Base-by-base conservation (phyloP, 23 tunicate genomes). In the Trididemnum nubilum region DNA sequence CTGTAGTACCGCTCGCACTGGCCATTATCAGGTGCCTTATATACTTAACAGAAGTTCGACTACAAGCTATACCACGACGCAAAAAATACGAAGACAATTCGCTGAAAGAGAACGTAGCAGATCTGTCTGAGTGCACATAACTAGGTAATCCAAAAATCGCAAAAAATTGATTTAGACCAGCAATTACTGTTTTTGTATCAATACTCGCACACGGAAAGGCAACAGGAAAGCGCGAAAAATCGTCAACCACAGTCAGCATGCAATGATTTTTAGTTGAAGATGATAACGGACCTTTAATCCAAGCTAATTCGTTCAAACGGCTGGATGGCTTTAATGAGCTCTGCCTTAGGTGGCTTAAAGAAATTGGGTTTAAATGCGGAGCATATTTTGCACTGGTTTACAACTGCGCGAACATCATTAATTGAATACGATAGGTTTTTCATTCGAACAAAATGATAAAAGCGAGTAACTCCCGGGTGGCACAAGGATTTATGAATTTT, bases 1-100 rank as follows among this genome's bases (percentile, higher is more conserved):
- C 79, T 79, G 33, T 80, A 69, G 33, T 80, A 80, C 12, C 79
- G n/a, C 26, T 52, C 82, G n/a, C 82, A 77, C 40, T 77, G 71
- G 12, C 82, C 82, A 54, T 77, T 77, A 2, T 36, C 82, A 9
- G 24, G 71, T 5, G 82, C 39, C 27, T 77, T 77, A 77, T 77
- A 77, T n/a, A n/a, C n/a, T n/a, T n/a, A 21, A 57, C 39, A 32
- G 36, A 77, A 12, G 82, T 54, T 22, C 26, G 24, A 31, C 71
- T 77, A 27, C 38, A n/a, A 2, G 84, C 54, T 7, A 77, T 57
- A 5, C 82, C 71, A 5, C 34, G 35, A 52, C 38, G 37, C 2
- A 52, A 24, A 15, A 77, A 29, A 34, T 52, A 77, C 15, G 69
- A 30, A 25, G 29, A 9, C n/a, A 77, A 30, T 52, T 77, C 71